Evolutionary conservation across 30 jellyfish, hydroid and myxozoan species (phyloP).

Genomic region (Haliclystus octoradiatus): DNA sequence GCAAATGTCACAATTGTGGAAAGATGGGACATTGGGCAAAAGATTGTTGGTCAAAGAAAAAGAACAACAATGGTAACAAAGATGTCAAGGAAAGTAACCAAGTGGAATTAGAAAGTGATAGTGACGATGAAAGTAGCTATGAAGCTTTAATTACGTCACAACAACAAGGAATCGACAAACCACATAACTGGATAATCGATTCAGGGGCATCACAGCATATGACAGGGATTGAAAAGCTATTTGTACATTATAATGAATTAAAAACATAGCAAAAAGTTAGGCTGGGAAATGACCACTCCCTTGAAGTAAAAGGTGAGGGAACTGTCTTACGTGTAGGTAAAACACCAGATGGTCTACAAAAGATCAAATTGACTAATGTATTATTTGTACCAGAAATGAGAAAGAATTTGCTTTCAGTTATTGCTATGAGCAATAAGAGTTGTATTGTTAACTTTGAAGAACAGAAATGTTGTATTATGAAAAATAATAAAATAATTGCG

Average conservation of each 20-base stretch:
- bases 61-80: no score
- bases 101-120: no score
- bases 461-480: background rate
- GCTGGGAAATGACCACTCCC: background rate
- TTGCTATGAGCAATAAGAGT: background rate
- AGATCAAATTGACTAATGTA: background rate
- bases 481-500: background rate
- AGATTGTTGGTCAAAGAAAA: no score
- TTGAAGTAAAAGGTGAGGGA: background rate
- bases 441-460: background rate
- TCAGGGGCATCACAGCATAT: conserved; percentile 2
- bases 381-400: background rate
- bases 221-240: background rate
- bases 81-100: no score
- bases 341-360: background rate
- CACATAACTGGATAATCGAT: no score
- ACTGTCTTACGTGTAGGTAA: background rate
- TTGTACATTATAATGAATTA: background rate
- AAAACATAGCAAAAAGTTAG: background rate
- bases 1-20: no score
- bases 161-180: no score
- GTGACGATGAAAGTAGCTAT: no score
- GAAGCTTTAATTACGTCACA: no score
- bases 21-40: no score
- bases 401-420: background rate